Base-by-base conservation (phyloP, 2,797 vertebrate genomes). In the Lithobates sylvaticus region DNA sequence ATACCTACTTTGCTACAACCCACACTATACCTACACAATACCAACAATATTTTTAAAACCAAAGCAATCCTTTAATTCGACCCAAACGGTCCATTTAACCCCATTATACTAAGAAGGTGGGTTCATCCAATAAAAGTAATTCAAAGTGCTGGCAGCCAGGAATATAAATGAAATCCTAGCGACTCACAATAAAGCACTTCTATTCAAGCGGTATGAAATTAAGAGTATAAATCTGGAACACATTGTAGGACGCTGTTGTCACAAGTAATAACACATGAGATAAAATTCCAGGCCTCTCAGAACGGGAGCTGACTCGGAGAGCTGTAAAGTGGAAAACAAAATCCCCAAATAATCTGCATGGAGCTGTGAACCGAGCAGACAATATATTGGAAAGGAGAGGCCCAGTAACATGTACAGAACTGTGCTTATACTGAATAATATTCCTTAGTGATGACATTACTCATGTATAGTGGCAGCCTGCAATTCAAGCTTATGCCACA, bases 181-280 rank as follows among this genome's bases (percentile, higher is more conserved):
- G 42, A 50, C 42, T 71, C 18, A n/a, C 78, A 72, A 61, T 58
- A 70, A 70, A 71, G 15, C 13, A 72, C 69, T 61, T 71, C n/a
- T 73, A 36, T 81, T 81, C 68, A 81, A 58, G 6, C 23, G 32
- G 71, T n/a, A 26, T 72, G 47, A 73, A 81, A 61, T 73, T 58
- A 81, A 73, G 50, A 39, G 71, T 26, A 73, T 81, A 81, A 72
- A 81, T 81, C 69, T 73, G 50, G 47, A 71, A 42, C 4, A 42
- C 65, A 70, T 54, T 54, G 44, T 23, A 36, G 68, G 69, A 58
- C n/a, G 29, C 78, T 36, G 34, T 61, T 81, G 79, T 81, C 69
- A 72, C 68, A 73, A 81, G 68, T 44, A 81, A 81, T 61, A 81
- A 15, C 79, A 58, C 68, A 81, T 72, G 21, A 73, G 21, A 81